phyloP scores from a whole-genome alignment of 2,888 invertebrate genomes.

The Silvanus unidentatus region DNA sequence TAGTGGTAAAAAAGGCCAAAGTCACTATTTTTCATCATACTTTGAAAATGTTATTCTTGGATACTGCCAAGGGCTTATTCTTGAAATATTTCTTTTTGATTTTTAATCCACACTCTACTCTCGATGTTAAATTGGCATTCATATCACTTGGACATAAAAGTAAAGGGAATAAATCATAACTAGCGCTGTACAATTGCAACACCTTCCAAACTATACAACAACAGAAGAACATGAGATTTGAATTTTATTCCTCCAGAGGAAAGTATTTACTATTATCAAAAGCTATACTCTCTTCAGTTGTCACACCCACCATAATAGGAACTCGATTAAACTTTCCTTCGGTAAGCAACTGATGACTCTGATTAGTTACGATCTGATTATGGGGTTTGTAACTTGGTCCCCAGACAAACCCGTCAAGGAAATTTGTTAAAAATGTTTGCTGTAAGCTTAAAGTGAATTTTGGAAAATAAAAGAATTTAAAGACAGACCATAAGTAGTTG shows the following conservation, averaged over 20 bases:
- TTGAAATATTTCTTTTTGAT: no score
- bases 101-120: no score
- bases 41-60: no score
- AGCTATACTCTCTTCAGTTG: neutral
- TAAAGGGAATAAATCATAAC: no score
- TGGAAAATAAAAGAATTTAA: neutral
- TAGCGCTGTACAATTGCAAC: no score
- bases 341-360: slow-evolving; percentile 16
- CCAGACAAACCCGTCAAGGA: slow-evolving; percentile 22
- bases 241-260: no score
- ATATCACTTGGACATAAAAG: no score
- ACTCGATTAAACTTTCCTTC: slow-evolving; percentile 29
- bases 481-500: neutral
- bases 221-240: no score
- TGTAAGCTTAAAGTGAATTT: neutral
- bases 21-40: neutral
- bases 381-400: slow-evolving; percentile 21
- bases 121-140: no score
- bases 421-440: slow-evolving; percentile 17
- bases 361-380: slow-evolving; percentile 19
- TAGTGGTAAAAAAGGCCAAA: no score
- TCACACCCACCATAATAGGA: slow-evolving; percentile 48
- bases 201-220: no score
- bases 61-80: no score
- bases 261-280: neutral